Percentiles rank a stretch among this genome's conserved stretches.
These are phyloP conservation scores for Arctopsyche grandis DNA, from an alignment of 1,140 invertebrate species.

Conservation along the genomic window DNA sequence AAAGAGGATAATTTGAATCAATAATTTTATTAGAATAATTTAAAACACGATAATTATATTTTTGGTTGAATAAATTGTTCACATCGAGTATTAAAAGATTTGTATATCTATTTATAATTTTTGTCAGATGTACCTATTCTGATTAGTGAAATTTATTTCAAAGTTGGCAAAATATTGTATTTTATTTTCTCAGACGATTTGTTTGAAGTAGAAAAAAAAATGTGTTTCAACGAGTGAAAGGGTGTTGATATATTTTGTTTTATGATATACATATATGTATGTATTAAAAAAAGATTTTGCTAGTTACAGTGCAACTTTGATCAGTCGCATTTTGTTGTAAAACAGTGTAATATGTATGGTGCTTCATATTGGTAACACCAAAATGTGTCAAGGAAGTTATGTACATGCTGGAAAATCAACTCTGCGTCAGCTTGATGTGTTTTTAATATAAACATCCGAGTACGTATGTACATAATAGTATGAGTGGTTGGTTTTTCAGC, in stretches of 20 bases:
- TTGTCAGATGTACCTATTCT: not conserved
- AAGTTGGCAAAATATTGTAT: not conserved
- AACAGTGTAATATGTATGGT: no score
- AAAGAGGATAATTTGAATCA: not conserved
- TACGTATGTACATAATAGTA: no score
- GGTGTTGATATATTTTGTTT: not conserved
- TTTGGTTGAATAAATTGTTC: no score
- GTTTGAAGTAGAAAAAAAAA: not conserved
- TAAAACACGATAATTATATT: not conserved
- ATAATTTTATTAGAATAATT: not conserved
- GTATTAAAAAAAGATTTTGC: not conserved
- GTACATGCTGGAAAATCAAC: no score
- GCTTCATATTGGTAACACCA: no score
- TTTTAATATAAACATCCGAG: no score
- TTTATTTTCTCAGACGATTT: not conserved
- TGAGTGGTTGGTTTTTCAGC: no score
- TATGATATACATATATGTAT: not conserved
- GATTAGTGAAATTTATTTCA: not conserved
- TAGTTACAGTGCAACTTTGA: slow-evolving; percentile 18
- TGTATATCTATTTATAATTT: not conserved
- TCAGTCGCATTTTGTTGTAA: not conserved
- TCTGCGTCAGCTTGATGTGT: no score
- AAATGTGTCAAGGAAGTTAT: no score
- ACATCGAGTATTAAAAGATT: no score
- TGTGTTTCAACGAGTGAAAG: not conserved